Evolutionary conservation across 2,888 invertebrate genomes (phyloP).

Genomic region (Bombylius discolor): DNA sequence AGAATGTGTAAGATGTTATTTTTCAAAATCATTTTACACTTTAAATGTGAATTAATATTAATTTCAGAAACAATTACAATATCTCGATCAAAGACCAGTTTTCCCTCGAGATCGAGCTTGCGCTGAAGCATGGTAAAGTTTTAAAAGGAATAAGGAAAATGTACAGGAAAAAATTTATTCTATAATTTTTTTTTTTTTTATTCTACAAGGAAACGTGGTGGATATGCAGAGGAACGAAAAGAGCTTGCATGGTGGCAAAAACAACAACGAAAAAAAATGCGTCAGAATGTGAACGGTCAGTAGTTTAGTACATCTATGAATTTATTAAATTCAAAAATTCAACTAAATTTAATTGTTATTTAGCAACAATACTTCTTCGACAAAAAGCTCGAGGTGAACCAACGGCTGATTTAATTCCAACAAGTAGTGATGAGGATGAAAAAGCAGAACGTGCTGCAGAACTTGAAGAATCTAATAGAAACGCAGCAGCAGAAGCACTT

Average conservation of each 20-base stretch:
- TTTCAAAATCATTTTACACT: neutral
- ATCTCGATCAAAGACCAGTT: slow-evolving; percentile 83
- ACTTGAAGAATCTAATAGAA: neutral
- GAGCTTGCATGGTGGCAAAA: slow-evolving; percentile 32
- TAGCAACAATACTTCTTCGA: slow-evolving; percentile 27
- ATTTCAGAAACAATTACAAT: slow-evolving; percentile 55
- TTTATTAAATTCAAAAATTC: neutral
- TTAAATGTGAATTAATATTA: neutral
- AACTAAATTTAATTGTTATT: neutral
- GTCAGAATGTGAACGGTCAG: slow-evolving; percentile 32
- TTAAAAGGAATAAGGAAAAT: too few species aligned
- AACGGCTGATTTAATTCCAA: slow-evolving; percentile 20
- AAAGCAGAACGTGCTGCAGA: neutral
- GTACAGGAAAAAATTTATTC: neutral
- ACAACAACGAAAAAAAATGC: slow-evolving; percentile 29
- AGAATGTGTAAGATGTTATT: slow-evolving; percentile 43
- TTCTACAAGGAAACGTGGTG: slow-evolving; percentile 31
- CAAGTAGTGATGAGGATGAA: slow-evolving; percentile 29
- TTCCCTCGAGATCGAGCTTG: slow-evolving; percentile 83
- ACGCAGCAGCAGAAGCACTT: neutral
- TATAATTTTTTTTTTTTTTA: neutral
- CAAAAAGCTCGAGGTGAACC: slow-evolving; percentile 23
- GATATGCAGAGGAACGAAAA: slow-evolving; percentile 32
- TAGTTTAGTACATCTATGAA: neutral
- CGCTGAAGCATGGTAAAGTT: slow-evolving; percentile 78